phyloP scores from a whole-genome alignment of 2,113 vertebrate species.

The Larimichthys crocea region DNA sequence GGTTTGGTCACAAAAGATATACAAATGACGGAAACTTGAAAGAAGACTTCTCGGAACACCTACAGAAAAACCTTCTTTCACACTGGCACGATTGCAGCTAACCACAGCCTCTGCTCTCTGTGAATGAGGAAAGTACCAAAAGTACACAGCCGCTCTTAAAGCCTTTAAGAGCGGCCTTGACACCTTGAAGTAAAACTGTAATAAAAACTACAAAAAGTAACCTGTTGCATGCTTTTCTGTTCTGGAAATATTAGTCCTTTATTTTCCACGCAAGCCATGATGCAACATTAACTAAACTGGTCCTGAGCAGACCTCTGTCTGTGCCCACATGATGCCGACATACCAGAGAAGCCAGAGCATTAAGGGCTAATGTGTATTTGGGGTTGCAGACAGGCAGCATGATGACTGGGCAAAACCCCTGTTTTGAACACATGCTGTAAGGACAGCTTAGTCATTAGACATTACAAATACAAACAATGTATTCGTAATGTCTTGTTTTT shows the following conservation, averaged over 20 bases:
- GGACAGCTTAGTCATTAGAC: background rate
- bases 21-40: too few relatives aligned
- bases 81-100: background rate
- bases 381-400: constrained; percentile 1
- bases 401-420: constrained; percentile 19
- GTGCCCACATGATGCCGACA: background rate
- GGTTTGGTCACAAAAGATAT: too few relatives aligned
- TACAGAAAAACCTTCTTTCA: background rate
- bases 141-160: background rate
- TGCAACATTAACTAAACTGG: background rate
- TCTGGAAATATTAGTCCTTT: constrained; percentile 3
- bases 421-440: background rate
- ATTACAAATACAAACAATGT: background rate
- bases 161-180: background rate
- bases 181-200: background rate
- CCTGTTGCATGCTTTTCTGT: background rate
- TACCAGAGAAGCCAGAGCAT: background rate
- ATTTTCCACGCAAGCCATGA: background rate
- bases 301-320: background rate
- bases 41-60: background rate
- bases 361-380: constrained; percentile 2
- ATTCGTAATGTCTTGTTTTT: too few relatives aligned
- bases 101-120: background rate
- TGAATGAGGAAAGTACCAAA: background rate
- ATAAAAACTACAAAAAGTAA: background rate